Evolutionary conservation across 2,113 vertebrate genomes (phyloP), one percentile per base, ranked within the genome.

Genomic region (Oceanodroma tethys): DNA sequence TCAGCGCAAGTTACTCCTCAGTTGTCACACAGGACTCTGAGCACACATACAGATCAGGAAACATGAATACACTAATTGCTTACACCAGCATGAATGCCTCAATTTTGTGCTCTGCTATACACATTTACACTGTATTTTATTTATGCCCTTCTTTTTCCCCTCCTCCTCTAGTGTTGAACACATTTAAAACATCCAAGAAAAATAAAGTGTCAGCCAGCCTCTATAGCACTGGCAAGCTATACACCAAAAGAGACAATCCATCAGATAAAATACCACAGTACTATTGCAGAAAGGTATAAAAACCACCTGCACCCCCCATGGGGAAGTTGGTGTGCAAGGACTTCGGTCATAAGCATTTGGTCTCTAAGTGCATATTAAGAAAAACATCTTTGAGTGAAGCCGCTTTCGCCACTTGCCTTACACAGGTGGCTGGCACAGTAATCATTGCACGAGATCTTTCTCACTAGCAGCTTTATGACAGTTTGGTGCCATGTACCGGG

Each of bases 201-300:
- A 70, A 60, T 7, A 86, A 78, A 36, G 70, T 47, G 55, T 29
- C 52, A 38, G 13, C 7, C 17, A 67, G 42, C 7, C 16, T 2
- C 60, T 27, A 5, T 22, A 81, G 66, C 38, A 47, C 25, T 21
- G 9, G 11, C 25, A 78, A 81, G 20, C n/a, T n/a, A 16, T 34
- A n/a, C 29, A 50, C 40, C 29, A 55, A 68, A 47, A 38, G 42
- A 79, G 32, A n/a, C 0, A 0, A 38, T 20, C 7, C n/a, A 42
- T 42, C 42, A 1, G 19, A 71, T 70, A 91, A 74, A 84, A 58
- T 6, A 62, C 12, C 55, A 74, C 16, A 76, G 21, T 7, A 43
- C 23, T 36, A 52, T 13, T 8, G 2, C 43, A 84, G 25, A 45
- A 71, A 63, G 16, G 32, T 45, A 27, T 67, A 21, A 78, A 74